Evolutionary conservation across 1,140 invertebrate genomes (phyloP).

Genomic region (Batillaria attramentaria): DNA sequence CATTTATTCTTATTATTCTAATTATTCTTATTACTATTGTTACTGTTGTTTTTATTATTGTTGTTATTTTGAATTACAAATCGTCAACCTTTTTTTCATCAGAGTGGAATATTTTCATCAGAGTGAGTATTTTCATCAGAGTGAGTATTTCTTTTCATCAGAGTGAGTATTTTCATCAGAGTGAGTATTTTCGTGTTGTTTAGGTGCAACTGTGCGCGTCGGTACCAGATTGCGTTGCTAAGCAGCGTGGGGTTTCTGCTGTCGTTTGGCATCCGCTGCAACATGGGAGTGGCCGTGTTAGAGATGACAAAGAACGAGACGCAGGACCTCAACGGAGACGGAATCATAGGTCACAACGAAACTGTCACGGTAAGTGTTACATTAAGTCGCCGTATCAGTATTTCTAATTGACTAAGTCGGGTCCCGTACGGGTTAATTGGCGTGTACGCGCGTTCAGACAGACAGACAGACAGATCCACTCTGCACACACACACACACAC

Average conservation of each 20-base stretch:
- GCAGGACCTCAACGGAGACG: conserved; percentile 51
- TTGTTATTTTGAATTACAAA: too few species aligned
- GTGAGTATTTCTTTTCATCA: neutral
- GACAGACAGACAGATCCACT: neutral
- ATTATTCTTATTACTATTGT: neutral
- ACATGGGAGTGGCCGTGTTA: conserved; percentile 96
- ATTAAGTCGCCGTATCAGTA: neutral
- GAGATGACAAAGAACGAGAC: conserved; percentile 77
- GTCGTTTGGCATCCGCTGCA: conserved; percentile 77
- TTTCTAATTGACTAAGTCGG: neutral
- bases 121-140: neutral
- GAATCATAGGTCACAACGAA: conserved; percentile 41
- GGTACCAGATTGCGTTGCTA: conserved; percentile 69
- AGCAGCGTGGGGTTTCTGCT: conserved; percentile 71
- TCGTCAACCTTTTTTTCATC: neutral
- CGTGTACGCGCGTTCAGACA: neutral
- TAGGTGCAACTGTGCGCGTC: conserved; percentile 54
- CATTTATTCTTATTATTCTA: neutral
- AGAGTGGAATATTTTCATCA: neutral
- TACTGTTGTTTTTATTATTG: neutral
- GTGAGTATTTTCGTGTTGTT: neutral
- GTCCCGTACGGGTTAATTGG: neutral
- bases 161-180: neutral
- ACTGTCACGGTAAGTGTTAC: conserved; percentile 48
- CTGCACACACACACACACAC: neutral